Evolutionary conservation across 2,113 vertebrate species (phyloP).

Genomic region (Vicugna pacos): DNA sequence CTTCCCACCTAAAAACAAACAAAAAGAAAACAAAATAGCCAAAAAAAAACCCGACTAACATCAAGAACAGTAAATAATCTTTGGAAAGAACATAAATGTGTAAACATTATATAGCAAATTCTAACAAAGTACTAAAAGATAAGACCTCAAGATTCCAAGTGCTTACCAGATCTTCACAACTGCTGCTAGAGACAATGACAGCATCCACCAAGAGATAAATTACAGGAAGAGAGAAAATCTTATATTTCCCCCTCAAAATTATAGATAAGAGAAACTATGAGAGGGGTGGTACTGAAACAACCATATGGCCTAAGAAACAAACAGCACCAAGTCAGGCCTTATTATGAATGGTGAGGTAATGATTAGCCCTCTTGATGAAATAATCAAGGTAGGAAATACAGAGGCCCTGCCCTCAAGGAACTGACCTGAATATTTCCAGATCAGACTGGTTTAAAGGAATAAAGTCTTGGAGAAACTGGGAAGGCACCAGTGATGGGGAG

Average conservation of each 20-base stretch:
- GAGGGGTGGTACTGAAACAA: background rate
- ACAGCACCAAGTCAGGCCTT: background rate
- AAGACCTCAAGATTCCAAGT: background rate
- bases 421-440: slow-evolving; percentile 67
- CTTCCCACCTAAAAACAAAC: slow-evolving; percentile 53
- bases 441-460: slow-evolving; percentile 40
- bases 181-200: slow-evolving; percentile 45
- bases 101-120: slow-evolving; percentile 48
- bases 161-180: slow-evolving; percentile 45
- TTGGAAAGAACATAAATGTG: slow-evolving; percentile 32
- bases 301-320: slow-evolving; percentile 26
- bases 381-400: slow-evolving; percentile 52
- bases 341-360: slow-evolving; percentile 48
- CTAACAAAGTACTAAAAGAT: slow-evolving; percentile 42
- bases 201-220: slow-evolving; percentile 38
- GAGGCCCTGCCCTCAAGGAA: slow-evolving; percentile 48
- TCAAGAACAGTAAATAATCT: slow-evolving; percentile 27
- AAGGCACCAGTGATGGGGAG: background rate
- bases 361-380: slow-evolving; percentile 61
- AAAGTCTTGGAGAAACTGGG: slow-evolving; percentile 14
- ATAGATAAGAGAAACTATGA: background rate
- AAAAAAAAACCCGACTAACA: background rate
- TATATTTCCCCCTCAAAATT: slow-evolving; percentile 38
- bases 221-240: background rate
- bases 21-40: slow-evolving; percentile 39